These are phyloP conservation scores for Agriopis marginaria DNA, from an alignment of 2,888 invertebrate genomes.

Conservation along the genomic window DNA sequence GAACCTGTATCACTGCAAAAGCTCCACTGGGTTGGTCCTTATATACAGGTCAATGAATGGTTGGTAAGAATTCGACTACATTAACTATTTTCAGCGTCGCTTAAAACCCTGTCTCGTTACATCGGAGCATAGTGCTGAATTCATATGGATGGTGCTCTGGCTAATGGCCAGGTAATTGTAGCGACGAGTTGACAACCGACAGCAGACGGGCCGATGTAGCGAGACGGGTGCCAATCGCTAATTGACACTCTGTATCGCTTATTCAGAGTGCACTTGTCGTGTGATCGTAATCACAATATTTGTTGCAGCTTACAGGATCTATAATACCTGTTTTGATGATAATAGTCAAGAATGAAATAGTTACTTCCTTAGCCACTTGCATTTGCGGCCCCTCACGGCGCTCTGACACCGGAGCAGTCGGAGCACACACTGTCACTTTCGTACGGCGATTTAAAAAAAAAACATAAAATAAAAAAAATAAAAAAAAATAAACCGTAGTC, in stretches of 20 bases:
- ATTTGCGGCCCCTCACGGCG: no score
- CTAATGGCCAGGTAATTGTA: constrained; percentile 33
- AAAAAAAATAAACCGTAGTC: no score
- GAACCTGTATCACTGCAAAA: no score
- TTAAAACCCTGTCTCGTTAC: neutral
- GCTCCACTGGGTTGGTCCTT: no score
- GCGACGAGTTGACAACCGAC: neutral
- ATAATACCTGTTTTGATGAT: neutral
- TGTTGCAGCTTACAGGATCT: neutral
- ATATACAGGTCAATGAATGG: no score
- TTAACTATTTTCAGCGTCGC: neutral
- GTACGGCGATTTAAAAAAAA: no score
- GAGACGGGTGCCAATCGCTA: constrained; percentile 40
- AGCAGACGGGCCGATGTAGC: constrained; percentile 13
- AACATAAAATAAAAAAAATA: no score
- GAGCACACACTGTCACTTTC: no score
- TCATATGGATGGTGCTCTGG: constrained; percentile 29
- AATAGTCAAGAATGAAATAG: neutral
- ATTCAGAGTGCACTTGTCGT: constrained; percentile 29
- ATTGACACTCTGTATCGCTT: constrained; percentile 39
- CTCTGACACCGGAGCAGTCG: no score
- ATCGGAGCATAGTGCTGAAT: constrained; percentile 11
- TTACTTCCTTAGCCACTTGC: neutral
- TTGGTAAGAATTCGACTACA: neutral
- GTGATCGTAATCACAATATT: neutral